Conservation (phyloP, 1,140 invertebrate genomes). For the Saccostrea glomerata region DNA sequence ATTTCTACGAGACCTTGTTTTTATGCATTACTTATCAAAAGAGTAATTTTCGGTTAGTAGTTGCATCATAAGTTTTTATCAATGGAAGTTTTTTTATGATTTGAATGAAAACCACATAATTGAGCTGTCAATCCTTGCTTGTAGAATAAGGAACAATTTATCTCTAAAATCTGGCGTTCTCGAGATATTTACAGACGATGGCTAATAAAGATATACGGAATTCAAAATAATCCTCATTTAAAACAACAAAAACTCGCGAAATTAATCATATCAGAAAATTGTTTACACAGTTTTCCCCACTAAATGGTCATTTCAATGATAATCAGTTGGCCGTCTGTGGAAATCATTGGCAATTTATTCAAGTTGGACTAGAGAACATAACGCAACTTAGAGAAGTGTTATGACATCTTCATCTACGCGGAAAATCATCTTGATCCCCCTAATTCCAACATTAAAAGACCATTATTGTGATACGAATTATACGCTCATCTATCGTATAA, state of each 20-base stretch:
- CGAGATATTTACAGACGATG: conserved; percentile 48
- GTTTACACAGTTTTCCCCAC: conserved; percentile 38
- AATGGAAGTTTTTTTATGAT: conserved; percentile 5
- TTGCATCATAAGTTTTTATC: conserved; percentile 5
- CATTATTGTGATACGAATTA: conserved; percentile 49
- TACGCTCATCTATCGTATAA: conserved; percentile 42
- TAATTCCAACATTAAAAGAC: conserved; percentile 50
- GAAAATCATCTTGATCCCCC: conserved; percentile 49
- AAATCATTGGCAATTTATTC: conserved; percentile 31
- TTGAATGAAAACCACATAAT: background rate
- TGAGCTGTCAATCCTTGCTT: conserved; percentile 10
- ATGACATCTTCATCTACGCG: conserved; percentile 36
- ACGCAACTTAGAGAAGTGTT: conserved; percentile 29
- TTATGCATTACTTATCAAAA: conserved; percentile 8
- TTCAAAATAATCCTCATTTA: conserved; percentile 54
- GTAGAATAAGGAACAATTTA: conserved; percentile 9
- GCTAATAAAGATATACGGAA: conserved; percentile 50
- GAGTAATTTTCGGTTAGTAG: background rate
- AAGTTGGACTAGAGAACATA: conserved; percentile 46
- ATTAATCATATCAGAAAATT: conserved; percentile 51
- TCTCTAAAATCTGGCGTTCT: conserved; percentile 43
- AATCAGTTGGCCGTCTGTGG: conserved; percentile 41
- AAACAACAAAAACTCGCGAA: conserved; percentile 46
- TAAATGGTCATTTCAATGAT: conserved; percentile 49
- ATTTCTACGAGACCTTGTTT: background rate